Evolutionary conservation across 2,888 invertebrate species (phyloP).

Genomic region (Drosophila mulleri): DNA sequence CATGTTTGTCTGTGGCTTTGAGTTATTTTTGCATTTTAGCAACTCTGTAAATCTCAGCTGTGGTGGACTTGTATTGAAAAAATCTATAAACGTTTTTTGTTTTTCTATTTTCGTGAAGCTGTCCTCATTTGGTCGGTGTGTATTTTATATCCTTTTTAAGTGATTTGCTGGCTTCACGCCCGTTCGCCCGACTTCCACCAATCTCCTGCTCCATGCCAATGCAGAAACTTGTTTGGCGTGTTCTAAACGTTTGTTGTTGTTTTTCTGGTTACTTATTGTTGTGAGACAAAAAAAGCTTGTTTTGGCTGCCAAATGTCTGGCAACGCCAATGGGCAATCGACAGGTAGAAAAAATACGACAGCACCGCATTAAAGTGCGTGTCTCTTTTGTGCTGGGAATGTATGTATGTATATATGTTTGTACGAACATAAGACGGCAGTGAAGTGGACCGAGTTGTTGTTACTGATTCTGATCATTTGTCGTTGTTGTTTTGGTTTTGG

Average conservation of each 20-base stretch:
- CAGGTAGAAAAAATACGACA: conserved; percentile 63
- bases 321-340: conserved; percentile 65
- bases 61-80: conserved; percentile 53
- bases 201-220: conserved; percentile 44
- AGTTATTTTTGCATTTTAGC: conserved; percentile 68
- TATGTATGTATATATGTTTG: not conserved
- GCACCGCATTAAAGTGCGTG: conserved; percentile 59
- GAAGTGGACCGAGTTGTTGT: conserved; percentile 49
- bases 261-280: conserved; percentile 35
- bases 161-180: conserved; percentile 38
- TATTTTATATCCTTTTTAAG: conserved; percentile 71
- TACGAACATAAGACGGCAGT: conserved; percentile 35
- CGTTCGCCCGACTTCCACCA: conserved; percentile 8
- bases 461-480: conserved; percentile 14
- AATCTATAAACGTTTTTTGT: conserved; percentile 52
- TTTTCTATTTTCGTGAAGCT: conserved; percentile 33
- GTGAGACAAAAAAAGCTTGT: conserved; percentile 63
- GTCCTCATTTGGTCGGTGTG: conserved; percentile 50
- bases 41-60: conserved; percentile 56
- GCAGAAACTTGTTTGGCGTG: conserved; percentile 76
- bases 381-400: conserved; percentile 7
- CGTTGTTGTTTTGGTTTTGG: not conserved
- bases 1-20: conserved; percentile 65
- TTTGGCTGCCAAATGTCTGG: conserved; percentile 64
- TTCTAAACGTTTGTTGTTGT: conserved; percentile 69